Conservation (phyloP, 2,113 vertebrate species). For the Centropristis striata region DNA sequence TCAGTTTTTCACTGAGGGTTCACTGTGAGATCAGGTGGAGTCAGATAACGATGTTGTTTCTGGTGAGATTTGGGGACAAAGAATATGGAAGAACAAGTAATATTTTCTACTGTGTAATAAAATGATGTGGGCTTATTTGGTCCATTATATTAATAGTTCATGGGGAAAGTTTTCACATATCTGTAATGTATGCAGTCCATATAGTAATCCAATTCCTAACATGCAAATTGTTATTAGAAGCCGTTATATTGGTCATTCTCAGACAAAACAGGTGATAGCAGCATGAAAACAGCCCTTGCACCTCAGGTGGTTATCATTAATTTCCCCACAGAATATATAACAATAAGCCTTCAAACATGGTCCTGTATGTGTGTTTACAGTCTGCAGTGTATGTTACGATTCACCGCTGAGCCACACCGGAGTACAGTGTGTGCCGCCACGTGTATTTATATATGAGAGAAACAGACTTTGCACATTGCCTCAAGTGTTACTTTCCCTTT, state of each 20-base stretch:
- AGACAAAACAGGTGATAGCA: constrained; percentile 5
- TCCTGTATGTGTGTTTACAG: not conserved
- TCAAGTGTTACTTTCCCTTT: constrained; percentile 54
- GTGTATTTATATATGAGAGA: constrained; percentile 17
- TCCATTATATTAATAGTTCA: not conserved
- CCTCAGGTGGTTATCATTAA: not conserved
- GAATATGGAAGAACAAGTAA: not conserved
- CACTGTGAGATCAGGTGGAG: not conserved
- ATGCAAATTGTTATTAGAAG: not conserved
- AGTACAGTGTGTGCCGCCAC: not conserved
- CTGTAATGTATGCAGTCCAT: not conserved
- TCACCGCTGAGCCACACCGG: constrained; percentile 4
- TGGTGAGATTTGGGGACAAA: too few species aligned
- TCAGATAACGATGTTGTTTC: too few species aligned
- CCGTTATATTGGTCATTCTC: not conserved
- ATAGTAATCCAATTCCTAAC: not conserved
- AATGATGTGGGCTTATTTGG: not conserved
- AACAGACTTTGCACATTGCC: constrained; percentile 52
- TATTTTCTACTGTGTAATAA: not conserved
- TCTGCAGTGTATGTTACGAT: not conserved
- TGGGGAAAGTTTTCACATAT: too few species aligned
- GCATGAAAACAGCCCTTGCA: not conserved
- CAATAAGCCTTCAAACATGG: not conserved
- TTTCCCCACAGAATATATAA: not conserved
- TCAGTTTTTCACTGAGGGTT: not conserved